Evolutionary conservation across 2,797 vertebrate genomes (phyloP).

Genomic region (Microctenopoma stevenorrisi): DNA sequence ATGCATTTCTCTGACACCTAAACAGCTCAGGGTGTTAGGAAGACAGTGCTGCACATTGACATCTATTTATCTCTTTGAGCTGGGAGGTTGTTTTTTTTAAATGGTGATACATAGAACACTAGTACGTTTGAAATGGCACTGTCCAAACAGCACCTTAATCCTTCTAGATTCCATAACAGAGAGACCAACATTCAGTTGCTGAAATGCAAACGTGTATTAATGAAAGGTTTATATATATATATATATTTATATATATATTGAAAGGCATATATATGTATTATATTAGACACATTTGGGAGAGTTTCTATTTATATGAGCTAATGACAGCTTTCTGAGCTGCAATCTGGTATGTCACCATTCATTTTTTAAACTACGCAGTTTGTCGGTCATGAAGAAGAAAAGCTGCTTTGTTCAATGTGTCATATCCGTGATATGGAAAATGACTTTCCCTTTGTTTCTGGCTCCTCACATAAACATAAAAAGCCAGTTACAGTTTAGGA

Average conservation of each 20-base stretch:
- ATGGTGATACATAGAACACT: constrained; percentile 31
- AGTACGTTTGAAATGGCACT: constrained; percentile 6
- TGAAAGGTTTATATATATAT: background rate
- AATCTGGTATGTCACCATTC: background rate
- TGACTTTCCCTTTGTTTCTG: background rate
- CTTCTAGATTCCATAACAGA: too few species aligned
- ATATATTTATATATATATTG: too few species aligned
- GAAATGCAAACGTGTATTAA: background rate
- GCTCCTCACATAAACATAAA: constrained; percentile 2
- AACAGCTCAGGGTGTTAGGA: constrained; percentile 54
- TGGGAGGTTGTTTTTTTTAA: background rate
- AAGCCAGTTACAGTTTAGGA: background rate
- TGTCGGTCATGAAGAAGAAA: background rate
- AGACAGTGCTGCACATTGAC: constrained; percentile 53
- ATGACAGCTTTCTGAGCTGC: background rate
- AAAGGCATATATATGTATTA: too few species aligned
- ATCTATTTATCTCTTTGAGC: constrained; percentile 54
- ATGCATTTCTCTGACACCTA: constrained; percentile 47
- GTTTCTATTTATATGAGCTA: too few species aligned
- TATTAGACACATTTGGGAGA: too few species aligned
- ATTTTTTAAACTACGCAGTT: background rate
- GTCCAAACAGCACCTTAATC: constrained; percentile 4
- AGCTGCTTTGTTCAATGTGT: background rate
- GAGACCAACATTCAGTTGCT: too few species aligned
- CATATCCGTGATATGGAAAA: background rate